A percentile compares a stretch with the other conserved stretches of the same genome.
phyloP scores from a whole-genome alignment of 2,888 invertebrate species.

The Andrena haemorrhoa region DNA sequence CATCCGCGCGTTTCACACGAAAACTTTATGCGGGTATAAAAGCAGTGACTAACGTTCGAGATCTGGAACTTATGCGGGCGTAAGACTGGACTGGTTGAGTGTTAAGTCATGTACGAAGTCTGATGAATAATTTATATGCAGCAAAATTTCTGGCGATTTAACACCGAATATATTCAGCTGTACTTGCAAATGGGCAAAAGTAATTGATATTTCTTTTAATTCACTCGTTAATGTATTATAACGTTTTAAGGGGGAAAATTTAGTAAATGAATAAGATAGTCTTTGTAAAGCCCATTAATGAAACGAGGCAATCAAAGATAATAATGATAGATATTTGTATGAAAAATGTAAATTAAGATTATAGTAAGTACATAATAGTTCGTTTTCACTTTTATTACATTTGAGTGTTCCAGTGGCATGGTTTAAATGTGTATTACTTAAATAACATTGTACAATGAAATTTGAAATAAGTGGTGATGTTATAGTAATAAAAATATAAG shows the following conservation, averaged over 20 bases:
- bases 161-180: slow-evolving; percentile 23
- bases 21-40: no score
- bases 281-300: neutral
- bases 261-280: no score
- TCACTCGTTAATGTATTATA: slow-evolving; percentile 10
- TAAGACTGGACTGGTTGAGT: no score
- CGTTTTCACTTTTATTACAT: slow-evolving; percentile 20
- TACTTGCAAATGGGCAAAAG: slow-evolving; percentile 8
- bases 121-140: slow-evolving; percentile 19
- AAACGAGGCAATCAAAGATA: slow-evolving; percentile 7
- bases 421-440: slow-evolving; percentile 47
- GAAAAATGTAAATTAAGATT: neutral
- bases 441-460: slow-evolving; percentile 18
- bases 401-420: slow-evolving; percentile 56
- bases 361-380: slow-evolving; percentile 3
- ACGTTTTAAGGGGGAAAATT: no score
- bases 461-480: slow-evolving; percentile 25
- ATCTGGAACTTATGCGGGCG: no score
- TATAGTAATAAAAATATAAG: slow-evolving; percentile 50
- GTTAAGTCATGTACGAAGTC: neutral
- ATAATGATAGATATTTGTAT: neutral
- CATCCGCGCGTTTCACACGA: no score
- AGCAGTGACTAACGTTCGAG: no score
- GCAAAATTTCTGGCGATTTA: neutral
- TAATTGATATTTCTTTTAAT: slow-evolving; percentile 14